phyloP scores from a whole-genome alignment of 2,113 vertebrate species.

The Ia io region DNA sequence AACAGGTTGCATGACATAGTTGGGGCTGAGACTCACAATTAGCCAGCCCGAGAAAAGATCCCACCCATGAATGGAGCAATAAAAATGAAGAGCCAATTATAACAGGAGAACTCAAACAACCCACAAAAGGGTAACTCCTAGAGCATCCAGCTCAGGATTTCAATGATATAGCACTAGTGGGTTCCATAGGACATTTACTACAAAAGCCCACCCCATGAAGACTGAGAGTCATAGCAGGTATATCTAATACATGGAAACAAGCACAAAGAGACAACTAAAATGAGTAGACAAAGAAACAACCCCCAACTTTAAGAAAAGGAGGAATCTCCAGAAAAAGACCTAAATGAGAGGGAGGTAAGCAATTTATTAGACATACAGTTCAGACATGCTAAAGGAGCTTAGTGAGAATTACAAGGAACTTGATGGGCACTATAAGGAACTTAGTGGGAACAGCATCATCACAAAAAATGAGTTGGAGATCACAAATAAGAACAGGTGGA shows the following conservation, averaged over 20 bases:
- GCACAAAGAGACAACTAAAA: background rate
- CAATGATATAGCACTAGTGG: background rate
- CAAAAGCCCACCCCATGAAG: background rate
- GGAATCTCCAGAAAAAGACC: background rate
- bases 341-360: background rate
- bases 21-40: background rate
- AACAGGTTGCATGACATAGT: too few species aligned
- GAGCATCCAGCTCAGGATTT: background rate
- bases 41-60: background rate
- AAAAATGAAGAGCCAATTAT: background rate
- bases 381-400: background rate
- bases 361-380: background rate
- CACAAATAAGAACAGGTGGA: background rate
- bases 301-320: background rate
- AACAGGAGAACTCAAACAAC: background rate
- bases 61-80: background rate
- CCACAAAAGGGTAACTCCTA: background rate
- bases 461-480: background rate
- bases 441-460: background rate
- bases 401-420: background rate
- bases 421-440: too few species aligned
- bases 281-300: background rate
- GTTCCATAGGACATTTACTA: background rate
- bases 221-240: background rate
- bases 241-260: background rate